Evolutionary conservation across 2,113 vertebrate species (phyloP).

Genomic region (Chaetops frenatus): DNA sequence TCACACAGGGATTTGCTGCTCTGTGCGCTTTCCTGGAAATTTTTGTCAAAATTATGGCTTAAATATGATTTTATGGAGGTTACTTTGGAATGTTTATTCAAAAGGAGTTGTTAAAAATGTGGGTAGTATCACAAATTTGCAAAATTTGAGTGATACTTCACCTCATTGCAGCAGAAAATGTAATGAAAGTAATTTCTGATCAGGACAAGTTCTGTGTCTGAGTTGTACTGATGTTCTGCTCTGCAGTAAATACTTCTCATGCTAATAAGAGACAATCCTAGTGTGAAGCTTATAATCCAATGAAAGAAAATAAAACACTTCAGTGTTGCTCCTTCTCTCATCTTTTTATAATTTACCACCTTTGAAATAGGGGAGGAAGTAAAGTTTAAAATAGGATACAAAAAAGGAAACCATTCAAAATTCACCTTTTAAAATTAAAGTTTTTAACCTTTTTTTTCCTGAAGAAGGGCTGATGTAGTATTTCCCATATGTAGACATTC

Average conservation of each 20-base stretch:
- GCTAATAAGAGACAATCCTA: background rate
- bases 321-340: background rate
- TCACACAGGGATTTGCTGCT: background rate
- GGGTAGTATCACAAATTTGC: background rate
- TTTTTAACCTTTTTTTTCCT: background rate
- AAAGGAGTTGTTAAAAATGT: background rate
- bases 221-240: background rate
- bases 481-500: background rate
- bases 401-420: background rate
- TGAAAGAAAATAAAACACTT: background rate
- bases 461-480: background rate
- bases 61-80: background rate
- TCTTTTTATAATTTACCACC: background rate
- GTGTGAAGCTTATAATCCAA: background rate
- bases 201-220: background rate
- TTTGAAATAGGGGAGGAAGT: background rate
- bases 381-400: background rate
- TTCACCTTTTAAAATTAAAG: background rate
- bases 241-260: background rate
- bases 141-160: background rate
- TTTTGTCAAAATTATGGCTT: background rate
- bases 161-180: background rate
- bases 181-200: background rate
- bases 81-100: background rate
- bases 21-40: accelerated